Evolutionary conservation across 2,888 invertebrate genomes (phyloP).

Genomic region (Spisula solida): DNA sequence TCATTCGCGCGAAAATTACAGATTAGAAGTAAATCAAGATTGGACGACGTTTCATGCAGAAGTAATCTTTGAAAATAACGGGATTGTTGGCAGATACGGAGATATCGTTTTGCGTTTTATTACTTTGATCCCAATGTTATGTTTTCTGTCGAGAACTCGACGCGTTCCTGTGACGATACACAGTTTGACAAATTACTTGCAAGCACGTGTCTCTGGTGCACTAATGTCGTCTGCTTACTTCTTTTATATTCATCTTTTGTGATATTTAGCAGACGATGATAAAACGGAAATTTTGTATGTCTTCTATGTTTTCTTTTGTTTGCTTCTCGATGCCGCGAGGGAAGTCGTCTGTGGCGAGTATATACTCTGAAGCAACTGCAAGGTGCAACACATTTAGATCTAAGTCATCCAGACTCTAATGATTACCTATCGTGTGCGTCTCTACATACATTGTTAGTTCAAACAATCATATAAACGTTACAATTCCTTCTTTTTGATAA

Average conservation of each 20-base stretch:
- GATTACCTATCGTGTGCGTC: too few relatives aligned
- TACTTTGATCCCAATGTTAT: slow-evolving; percentile 12
- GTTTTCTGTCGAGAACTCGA: slow-evolving; percentile 9
- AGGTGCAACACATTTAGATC: background rate
- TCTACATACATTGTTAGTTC: too few relatives aligned
- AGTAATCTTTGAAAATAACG: slow-evolving; percentile 9
- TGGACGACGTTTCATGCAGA: background rate
- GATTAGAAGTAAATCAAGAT: slow-evolving; percentile 5
- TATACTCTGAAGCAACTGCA: background rate
- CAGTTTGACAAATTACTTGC: background rate
- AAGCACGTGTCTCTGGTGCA: background rate
- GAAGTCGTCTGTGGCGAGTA: background rate
- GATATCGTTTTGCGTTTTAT: slow-evolving; percentile 22
- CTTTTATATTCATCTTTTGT: slow-evolving; percentile 16
- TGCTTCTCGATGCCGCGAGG: background rate
- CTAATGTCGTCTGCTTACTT: slow-evolving; percentile 11
- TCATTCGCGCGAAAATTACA: background rate
- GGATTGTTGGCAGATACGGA: background rate
- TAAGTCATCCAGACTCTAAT: background rate
- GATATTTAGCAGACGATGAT: background rate
- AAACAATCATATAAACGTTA: too few relatives aligned
- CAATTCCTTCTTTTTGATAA: too few relatives aligned
- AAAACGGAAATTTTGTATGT: background rate
- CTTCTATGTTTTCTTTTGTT: slow-evolving; percentile 20
- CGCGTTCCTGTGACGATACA: slow-evolving; percentile 1